Conservation (phyloP, 1,140 invertebrate genomes). For the Drosophila sproati region DNA sequence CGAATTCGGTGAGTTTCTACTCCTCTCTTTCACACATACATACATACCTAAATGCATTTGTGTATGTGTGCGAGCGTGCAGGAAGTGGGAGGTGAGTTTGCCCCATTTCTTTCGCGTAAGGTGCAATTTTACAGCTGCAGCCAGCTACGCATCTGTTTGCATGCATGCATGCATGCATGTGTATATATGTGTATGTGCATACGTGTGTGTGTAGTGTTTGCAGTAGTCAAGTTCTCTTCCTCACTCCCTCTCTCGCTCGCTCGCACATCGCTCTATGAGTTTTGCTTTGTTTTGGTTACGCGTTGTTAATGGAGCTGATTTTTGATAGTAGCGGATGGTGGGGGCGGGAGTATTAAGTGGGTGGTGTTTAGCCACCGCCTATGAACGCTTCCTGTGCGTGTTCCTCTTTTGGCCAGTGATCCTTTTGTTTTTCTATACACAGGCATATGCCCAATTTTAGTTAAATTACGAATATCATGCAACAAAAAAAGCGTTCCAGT, state of each 20-base stretch:
- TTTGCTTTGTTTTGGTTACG: slow-evolving; percentile 74
- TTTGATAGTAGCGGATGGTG: slow-evolving; percentile 30
- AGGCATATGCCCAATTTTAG: slow-evolving; percentile 41
- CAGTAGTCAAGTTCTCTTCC: slow-evolving; percentile 24
- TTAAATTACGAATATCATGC: slow-evolving; percentile 22
- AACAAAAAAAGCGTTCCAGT: slow-evolving; percentile 9
- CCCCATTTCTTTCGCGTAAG: slow-evolving; percentile 39
- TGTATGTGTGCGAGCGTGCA: slow-evolving; percentile 10
- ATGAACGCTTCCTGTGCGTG: slow-evolving; percentile 66
- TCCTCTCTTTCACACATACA: neutral
- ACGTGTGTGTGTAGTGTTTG: slow-evolving; percentile 12
- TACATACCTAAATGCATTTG: neutral
- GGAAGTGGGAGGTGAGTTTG: slow-evolving; percentile 31
- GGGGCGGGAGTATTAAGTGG: neutral
- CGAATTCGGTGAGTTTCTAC: slow-evolving; percentile 83
- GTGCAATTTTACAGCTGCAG: slow-evolving; percentile 41
- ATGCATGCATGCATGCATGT: slow-evolving; percentile 12
- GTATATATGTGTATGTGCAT: slow-evolving; percentile 6
- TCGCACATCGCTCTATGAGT: slow-evolving; percentile 15
- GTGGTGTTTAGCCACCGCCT: slow-evolving; percentile 26
- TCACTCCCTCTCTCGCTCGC: slow-evolving; percentile 16
- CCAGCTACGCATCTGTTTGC: slow-evolving; percentile 43
- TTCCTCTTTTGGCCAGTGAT: slow-evolving; percentile 60
- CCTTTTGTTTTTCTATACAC: slow-evolving; percentile 58
- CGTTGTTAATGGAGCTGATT: slow-evolving; percentile 39